Base-by-base conservation (phyloP, 2,113 vertebrate species). In the Ceuthmochares aereus region DNA sequence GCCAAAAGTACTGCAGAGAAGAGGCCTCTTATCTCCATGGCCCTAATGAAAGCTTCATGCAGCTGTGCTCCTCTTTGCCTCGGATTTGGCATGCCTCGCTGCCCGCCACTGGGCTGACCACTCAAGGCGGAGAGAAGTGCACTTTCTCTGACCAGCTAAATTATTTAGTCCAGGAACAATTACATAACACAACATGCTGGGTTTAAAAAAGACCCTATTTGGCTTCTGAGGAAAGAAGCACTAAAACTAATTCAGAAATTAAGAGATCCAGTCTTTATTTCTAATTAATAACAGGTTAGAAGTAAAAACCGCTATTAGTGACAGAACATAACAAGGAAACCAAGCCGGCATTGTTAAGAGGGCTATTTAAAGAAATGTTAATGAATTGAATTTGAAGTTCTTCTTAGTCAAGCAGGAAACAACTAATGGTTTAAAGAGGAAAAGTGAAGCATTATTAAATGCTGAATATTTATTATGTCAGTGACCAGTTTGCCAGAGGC, bases 241-340 rank as follows among this genome's bases (percentile, higher is more conserved):
- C 87, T 68, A 95, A 95, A 96, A 91, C 89, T 96, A 90, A 95
- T 86, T 95, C 95, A 93, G 93, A 97, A 96, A 87, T 82, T 1
- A 82, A 94, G 96, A 96, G 74, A 95, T 76, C 62, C 89, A 89
- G 95, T 89, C 97, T 95, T 95, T 93, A 94, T 97, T 98, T 98
- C 97, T 97, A 98, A 98, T 98, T 98, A 98, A 98, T 98, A 97
- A 97, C 92, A 97, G 95, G 96, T 98, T 98, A 96, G 96, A 97
- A 96, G 93, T 96, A 96, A 97, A 98, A 97, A 97, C 77, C 73
- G 29, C 96, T 96, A 85, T 97, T 97, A 97, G 95, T 94, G 96
- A 91, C 97, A 94, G 93, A 78, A 84, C 82, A 70, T 95, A 98
- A 97, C 95, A 86, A 95, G 95, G 89, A 97, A 97, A 96, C 60